Percentiles rank a stretch among this genome's conserved stretches.
These are phyloP conservation scores for Mnemiopsis leidyi DNA, from an alignment of 37 sponge, comb jelly and placozoan species.

Conservation along the genomic window DNA sequence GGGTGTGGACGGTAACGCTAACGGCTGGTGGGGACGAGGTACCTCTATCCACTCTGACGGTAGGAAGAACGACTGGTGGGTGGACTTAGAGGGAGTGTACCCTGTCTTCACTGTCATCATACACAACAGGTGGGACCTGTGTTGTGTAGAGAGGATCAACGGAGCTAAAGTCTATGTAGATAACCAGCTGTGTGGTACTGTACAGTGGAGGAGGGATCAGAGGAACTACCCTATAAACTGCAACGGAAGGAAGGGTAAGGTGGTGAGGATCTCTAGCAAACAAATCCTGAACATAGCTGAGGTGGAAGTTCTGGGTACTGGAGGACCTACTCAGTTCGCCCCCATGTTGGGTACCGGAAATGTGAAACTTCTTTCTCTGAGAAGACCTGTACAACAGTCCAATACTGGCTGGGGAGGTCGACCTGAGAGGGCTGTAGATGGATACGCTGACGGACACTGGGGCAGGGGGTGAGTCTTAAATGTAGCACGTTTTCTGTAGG, in stretches of 20 bases:
- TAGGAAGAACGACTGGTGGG: neutral
- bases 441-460: neutral
- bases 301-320: neutral
- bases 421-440: neutral
- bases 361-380: neutral
- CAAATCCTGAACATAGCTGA: neutral
- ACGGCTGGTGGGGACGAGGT: constrained; percentile 9
- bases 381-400: neutral
- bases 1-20: neutral
- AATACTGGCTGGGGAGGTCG: neutral
- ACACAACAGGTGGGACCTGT: constrained; percentile 41
- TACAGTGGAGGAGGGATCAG: neutral
- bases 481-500: too few relatives aligned
- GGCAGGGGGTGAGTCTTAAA: neutral
- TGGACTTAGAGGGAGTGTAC: constrained; percentile 17
- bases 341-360: neutral
- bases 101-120: constrained; percentile 5
- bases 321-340: neutral
- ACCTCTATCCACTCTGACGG: constrained; percentile 3
- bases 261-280: neutral
- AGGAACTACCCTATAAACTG: neutral
- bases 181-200: neutral
- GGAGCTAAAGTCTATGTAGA: neutral
- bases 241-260: neutral
- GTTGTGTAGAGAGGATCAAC: neutral